Evolutionary conservation across 2,888 invertebrate species (phyloP).

Genomic region (Eilema sororculum): DNA sequence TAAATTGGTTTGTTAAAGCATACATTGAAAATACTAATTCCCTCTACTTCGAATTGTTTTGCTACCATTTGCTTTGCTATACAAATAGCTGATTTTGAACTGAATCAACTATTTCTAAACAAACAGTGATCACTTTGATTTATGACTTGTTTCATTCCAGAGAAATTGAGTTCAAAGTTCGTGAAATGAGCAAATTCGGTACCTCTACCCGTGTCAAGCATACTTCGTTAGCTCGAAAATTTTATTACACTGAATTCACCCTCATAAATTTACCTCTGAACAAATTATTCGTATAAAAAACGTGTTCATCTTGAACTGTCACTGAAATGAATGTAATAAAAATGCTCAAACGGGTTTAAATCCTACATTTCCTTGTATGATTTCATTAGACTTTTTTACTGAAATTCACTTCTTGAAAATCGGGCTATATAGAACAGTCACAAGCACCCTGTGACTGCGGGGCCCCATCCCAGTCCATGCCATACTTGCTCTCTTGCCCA

Average conservation of each 20-base stretch:
- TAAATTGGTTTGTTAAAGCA: too few species aligned
- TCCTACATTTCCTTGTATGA: neutral
- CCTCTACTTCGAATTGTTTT: neutral
- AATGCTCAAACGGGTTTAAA: neutral
- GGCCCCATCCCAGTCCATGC: too few species aligned
- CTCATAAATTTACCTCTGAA: constrained; percentile 39
- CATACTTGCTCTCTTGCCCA: too few species aligned
- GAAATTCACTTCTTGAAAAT: too few species aligned
- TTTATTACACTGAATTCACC: constrained; percentile 45
- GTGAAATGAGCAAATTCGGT: constrained; percentile 36
- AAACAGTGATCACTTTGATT: constrained; percentile 43
- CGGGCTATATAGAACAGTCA: too few species aligned
- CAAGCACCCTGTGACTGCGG: too few species aligned
- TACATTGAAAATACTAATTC: too few species aligned
- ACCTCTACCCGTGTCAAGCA: constrained; percentile 42
- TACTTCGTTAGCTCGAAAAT: constrained; percentile 50
- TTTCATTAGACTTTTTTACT: neutral
- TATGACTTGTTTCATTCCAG: constrained; percentile 41
- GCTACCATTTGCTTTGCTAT: neutral
- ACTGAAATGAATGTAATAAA: neutral
- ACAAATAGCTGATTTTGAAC: neutral
- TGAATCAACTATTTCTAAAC: constrained; percentile 25
- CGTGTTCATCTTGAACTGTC: constrained; percentile 1
- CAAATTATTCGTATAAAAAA: constrained; percentile 32
- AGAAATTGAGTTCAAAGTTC: constrained; percentile 51